phyloP scores from a whole-genome alignment of 2,113 vertebrate genomes.

The Mormoops blainvillei region DNA sequence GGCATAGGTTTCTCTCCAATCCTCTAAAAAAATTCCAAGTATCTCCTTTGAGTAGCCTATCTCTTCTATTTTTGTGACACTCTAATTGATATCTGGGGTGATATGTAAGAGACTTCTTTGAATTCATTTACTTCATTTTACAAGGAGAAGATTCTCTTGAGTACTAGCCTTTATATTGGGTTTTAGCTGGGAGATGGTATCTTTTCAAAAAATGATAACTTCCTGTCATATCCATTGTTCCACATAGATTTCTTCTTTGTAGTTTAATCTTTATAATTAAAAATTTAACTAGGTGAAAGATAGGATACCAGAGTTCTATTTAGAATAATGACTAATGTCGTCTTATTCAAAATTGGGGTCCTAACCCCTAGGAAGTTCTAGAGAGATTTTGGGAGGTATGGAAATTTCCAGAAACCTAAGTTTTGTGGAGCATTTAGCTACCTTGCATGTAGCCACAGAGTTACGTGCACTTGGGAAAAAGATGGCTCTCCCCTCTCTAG shows the following conservation, averaged over 20 bases:
- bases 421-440: background rate
- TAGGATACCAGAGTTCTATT: conserved; percentile 38
- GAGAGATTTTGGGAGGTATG: conserved; percentile 18
- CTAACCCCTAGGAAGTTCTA: conserved; percentile 32
- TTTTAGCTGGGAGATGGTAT: conserved; percentile 48
- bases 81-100: background rate
- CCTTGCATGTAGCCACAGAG: background rate
- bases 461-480: background rate
- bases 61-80: background rate
- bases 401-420: conserved; percentile 29
- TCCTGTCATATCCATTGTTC: conserved; percentile 41
- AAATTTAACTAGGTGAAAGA: conserved; percentile 49
- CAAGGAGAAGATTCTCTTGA: background rate
- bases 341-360: conserved; percentile 65
- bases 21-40: background rate
- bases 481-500: background rate
- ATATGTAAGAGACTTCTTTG: conserved; percentile 25
- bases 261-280: conserved; percentile 70
- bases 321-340: conserved; percentile 32
- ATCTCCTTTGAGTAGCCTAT: background rate
- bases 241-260: conserved; percentile 47
- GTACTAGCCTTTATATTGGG: background rate
- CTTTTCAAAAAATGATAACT: conserved; percentile 32
- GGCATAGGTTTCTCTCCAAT: background rate
- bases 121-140: conserved; percentile 39